Percentiles rank a stretch among this genome's conserved stretches.
Conservation (phyloP, 2,113 vertebrate species). For the Illadopsis cleaveri region DNA sequence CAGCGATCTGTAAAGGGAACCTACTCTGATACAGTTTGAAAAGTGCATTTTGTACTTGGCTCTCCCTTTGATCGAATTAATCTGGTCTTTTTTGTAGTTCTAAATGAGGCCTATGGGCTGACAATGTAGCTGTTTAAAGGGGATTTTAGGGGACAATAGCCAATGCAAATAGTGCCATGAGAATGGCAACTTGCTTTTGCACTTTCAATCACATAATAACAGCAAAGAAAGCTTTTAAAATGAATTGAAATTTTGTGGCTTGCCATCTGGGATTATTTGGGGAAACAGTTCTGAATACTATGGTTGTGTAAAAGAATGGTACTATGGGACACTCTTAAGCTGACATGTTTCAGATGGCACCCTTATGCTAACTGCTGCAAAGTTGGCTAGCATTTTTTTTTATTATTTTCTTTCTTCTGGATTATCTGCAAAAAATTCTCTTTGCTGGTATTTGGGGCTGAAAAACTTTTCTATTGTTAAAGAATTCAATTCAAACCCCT, state of each 20-base stretch:
- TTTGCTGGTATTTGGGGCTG: constrained; percentile 80
- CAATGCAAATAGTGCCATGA: constrained; percentile 85
- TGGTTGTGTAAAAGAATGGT: constrained; percentile 75
- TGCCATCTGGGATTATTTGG: constrained; percentile 85
- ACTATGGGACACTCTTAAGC: constrained; percentile 72
- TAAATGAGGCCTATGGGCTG: constrained; percentile 80
- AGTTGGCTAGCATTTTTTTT: constrained; percentile 74
- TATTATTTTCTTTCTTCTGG: constrained; percentile 80
- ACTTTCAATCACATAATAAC: constrained; percentile 80
- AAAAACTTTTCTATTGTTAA: constrained; percentile 83
- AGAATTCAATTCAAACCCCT: constrained; percentile 80
- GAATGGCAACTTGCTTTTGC: constrained; percentile 81
- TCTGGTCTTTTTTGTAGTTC: constrained; percentile 83
- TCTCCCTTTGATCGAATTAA: constrained; percentile 85
- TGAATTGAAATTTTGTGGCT: constrained; percentile 85
- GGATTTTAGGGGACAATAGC: constrained; percentile 84
- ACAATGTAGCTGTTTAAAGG: constrained; percentile 88
- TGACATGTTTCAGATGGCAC: constrained; percentile 81
- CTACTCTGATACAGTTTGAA: constrained; percentile 84
- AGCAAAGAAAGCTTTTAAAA: constrained; percentile 82
- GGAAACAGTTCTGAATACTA: constrained; percentile 79
- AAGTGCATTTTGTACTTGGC: constrained; percentile 86
- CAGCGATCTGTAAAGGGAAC: constrained; percentile 77
- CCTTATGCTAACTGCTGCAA: constrained; percentile 77
- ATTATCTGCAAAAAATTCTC: constrained; percentile 81